These are phyloP conservation scores for Zhuqinia jingwanae DNA, from an alignment of 2,888 invertebrate genomes.

Conservation along the genomic window DNA sequence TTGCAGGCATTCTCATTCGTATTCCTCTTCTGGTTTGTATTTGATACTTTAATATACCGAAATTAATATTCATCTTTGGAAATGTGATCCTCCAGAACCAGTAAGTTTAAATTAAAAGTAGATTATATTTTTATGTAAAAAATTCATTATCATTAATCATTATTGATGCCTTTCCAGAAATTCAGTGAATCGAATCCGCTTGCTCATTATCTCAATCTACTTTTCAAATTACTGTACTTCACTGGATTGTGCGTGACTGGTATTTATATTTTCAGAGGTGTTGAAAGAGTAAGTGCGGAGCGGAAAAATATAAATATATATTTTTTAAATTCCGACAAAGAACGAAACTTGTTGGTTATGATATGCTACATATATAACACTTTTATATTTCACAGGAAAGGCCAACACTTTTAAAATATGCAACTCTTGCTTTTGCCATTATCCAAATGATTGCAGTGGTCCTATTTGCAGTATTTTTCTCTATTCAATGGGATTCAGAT, in stretches of 20 bases:
- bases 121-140: background rate
- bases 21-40: conserved; percentile 72
- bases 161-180: conserved; percentile 52
- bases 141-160: background rate
- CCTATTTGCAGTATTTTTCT: conserved; percentile 65
- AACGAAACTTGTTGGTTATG: no score
- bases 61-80: conserved; percentile 69
- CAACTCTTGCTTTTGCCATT: conserved; percentile 65
- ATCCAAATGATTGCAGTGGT: conserved; percentile 63
- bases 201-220: conserved; percentile 65
- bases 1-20: conserved; percentile 66
- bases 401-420: conserved; percentile 64
- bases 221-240: conserved; percentile 72
- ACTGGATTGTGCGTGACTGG: conserved; percentile 58
- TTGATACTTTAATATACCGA: conserved; percentile 72
- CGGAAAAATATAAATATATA: conserved; percentile 9
- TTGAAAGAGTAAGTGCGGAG: conserved; percentile 72
- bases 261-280: conserved; percentile 72
- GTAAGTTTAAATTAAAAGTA: conserved; percentile 29
- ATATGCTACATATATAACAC: no score
- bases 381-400: conserved; percentile 45
- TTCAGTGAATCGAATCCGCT: conserved; percentile 51
- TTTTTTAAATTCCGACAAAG: no score
- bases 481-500: conserved; percentile 53
- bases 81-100: conserved; percentile 64